Base-by-base conservation (phyloP, 2,113 vertebrate species). In the Vidua macroura region DNA sequence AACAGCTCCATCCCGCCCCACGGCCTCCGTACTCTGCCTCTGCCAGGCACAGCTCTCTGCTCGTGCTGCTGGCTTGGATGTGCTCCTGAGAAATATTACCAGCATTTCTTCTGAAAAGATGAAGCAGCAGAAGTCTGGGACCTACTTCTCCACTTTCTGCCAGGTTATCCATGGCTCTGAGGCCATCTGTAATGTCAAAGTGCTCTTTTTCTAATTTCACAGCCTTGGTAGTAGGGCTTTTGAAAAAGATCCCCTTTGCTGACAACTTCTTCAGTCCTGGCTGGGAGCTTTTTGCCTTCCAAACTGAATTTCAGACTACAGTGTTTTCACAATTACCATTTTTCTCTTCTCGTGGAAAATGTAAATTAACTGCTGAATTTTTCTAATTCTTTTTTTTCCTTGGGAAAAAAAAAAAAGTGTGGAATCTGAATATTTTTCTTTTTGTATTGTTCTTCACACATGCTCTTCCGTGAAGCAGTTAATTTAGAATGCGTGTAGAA, bases 1-100 rank as follows among this genome's bases (percentile, higher is more conserved):
- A 68, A 9, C 51, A 63, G 59, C 67, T 87, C 81, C n/a, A 13
- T 4, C 66, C 1, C 0, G 15, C 7, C 0, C 30, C 8, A 4
- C 0, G 0, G 35, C 51, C 60, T 77, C 60, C 0, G 0, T 5
- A 2, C 0, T 0, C 44, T 35, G 49, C 22, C 52, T 44, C 66
- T 39, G 15, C 63, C 75, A 52, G 30, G 25, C 44, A 37, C 0
- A 0, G n/a, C 19, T 33, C 49, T 53, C 49, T 69, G 43, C 88
- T 16, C 1, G 31, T 49, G 48, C 63, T 60, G 1, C 46, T 76
- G 37, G 9, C 30, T 37, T 51, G 30, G 21, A 43, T 12, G 62
- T 15, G 28, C 27, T 56, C 59, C 77, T 60, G 11, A 16, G 43
- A 55, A 55, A 48, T 3, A 17, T 8, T 10, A 1, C 10, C 16